Evolutionary conservation across 2,797 vertebrate species (phyloP).

Genomic region (Eremophila alpestris): DNA sequence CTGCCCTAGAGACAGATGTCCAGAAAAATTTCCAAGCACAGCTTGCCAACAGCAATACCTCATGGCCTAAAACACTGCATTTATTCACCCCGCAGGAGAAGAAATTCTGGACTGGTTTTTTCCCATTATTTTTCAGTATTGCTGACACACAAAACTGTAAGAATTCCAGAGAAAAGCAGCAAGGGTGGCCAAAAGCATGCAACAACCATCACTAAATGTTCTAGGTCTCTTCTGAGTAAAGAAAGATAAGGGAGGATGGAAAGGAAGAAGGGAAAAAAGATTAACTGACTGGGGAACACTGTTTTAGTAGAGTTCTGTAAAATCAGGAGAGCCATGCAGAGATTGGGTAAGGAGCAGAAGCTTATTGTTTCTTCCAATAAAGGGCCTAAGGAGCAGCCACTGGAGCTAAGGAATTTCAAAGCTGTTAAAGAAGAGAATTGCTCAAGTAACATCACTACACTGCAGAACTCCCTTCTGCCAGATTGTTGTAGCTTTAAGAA

Average conservation of each 20-base stretch:
- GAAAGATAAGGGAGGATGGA: background rate
- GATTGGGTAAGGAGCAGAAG: background rate
- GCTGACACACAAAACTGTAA: background rate
- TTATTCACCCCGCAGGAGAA: background rate
- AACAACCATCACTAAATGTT: background rate
- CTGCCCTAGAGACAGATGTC: background rate
- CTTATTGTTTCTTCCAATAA: background rate
- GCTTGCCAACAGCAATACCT: background rate
- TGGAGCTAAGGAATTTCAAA: background rate
- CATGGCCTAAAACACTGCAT: background rate
- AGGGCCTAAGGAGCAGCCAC: background rate
- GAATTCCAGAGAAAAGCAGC: background rate
- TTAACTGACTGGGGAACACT: background rate
- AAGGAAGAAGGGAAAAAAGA: accelerated
- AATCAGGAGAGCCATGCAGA: background rate
- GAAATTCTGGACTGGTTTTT: background rate
- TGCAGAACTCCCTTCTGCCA: background rate
- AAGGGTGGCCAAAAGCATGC: background rate
- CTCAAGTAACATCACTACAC: accelerated
- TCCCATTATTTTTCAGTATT: background rate
- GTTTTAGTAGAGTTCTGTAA: background rate
- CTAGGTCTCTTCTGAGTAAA: background rate
- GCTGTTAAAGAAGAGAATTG: background rate
- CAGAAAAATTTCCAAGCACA: background rate
- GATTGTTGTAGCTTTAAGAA: background rate